A percentile compares a stretch with the other conserved stretches of the same genome.
Evolutionary conservation across 2,113 vertebrate species (phyloP).

Genomic region (Hyla sarda): DNA sequence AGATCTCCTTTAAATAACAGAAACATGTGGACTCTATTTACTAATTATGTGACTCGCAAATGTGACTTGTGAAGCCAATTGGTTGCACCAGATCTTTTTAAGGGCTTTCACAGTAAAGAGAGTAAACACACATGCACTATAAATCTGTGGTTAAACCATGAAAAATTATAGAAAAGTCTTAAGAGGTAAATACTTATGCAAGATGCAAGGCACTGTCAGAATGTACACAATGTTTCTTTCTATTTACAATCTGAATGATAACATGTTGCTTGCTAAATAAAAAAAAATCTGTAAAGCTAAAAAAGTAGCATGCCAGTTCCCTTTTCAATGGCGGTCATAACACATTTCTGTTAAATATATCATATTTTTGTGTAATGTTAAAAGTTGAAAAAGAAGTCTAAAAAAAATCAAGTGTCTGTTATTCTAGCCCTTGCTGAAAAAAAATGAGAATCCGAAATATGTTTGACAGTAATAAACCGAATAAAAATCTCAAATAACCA

Average conservation of each 20-base stretch:
- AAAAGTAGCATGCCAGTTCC: background rate
- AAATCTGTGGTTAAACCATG: too few relatives aligned
- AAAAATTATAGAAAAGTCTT: too few relatives aligned
- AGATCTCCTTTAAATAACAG: too few relatives aligned
- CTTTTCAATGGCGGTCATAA: background rate
- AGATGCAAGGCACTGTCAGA: too few relatives aligned
- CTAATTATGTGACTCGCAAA: too few relatives aligned
- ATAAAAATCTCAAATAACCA: constrained; percentile 61
- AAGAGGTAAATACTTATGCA: too few relatives aligned
- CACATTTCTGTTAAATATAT: background rate
- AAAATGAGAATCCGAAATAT: constrained; percentile 22
- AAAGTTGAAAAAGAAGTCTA: background rate
- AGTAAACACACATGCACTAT: too few relatives aligned
- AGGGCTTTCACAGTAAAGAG: too few relatives aligned
- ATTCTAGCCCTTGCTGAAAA: constrained; percentile 36
- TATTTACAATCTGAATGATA: background rate
- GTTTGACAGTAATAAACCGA: constrained; percentile 58
- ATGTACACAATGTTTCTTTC: background rate
- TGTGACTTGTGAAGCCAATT: too few relatives aligned
- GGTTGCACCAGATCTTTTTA: too few relatives aligned
- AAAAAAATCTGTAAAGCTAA: background rate
- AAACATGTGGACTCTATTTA: too few relatives aligned
- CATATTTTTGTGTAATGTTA: background rate
- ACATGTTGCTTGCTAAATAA: background rate
- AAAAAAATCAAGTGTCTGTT: background rate